These are phyloP conservation scores for Axinella damicornis DNA, from an alignment of 37 sponge, comb jelly and placozoan species.

Conservation along the genomic window DNA sequence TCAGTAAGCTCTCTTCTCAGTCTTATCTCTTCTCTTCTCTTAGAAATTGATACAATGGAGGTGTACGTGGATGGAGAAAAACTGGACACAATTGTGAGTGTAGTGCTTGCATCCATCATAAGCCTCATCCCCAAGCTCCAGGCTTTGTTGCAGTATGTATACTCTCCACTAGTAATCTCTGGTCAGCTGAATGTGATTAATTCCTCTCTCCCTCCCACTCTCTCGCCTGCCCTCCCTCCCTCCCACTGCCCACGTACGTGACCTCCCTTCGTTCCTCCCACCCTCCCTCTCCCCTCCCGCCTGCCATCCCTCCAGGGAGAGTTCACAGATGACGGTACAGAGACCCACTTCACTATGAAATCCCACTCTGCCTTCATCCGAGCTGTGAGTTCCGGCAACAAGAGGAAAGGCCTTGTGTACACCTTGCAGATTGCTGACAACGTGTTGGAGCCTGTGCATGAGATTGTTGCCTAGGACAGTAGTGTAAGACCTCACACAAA, in stretches of 20 bases:
- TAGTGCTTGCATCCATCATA: too few relatives aligned
- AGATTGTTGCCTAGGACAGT: not conserved
- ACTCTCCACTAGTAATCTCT: too few relatives aligned
- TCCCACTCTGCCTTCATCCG: conserved; percentile 60
- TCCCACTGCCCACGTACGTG: not conserved
- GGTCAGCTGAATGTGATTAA: too few relatives aligned
- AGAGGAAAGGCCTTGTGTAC: conserved; percentile 84
- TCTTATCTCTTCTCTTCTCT: not conserved
- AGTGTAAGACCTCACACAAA: too few relatives aligned
- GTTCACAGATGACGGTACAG: conserved; percentile 90
- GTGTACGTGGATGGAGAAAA: conserved; percentile 92
- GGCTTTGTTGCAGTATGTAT: too few relatives aligned
- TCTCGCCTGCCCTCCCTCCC: not conserved
- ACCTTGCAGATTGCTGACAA: conserved; percentile 57
- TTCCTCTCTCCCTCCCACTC: too few relatives aligned
- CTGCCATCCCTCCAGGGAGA: conserved; percentile 79
- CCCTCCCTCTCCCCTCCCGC: not conserved
- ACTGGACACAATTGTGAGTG: conserved; percentile 79
- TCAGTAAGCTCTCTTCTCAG: too few relatives aligned
- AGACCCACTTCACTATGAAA: conserved; percentile 86
- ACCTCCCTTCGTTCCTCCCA: not conserved
- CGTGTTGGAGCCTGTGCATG: conserved; percentile 57
- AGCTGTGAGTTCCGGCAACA: conserved; percentile 87
- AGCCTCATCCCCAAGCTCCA: too few relatives aligned
- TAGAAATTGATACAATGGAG: conserved; percentile 89